A percentile compares a stretch with the other conserved stretches of the same genome.
phyloP scores from a whole-genome alignment of 2,113 vertebrate genomes.

The Reinhardtius hippoglossoides region DNA sequence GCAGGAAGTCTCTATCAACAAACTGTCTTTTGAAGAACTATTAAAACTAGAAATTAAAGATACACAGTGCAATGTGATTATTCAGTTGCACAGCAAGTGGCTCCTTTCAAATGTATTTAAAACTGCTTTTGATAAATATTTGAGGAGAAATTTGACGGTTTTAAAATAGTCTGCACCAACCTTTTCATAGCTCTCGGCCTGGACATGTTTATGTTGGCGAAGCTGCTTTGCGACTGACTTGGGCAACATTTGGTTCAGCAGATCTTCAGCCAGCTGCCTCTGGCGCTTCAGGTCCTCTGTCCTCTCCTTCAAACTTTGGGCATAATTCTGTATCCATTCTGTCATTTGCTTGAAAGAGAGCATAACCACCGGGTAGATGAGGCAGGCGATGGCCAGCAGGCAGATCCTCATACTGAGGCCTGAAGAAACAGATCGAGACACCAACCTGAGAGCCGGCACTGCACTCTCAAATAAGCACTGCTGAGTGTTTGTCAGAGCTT shows the following conservation, averaged over 20 bases:
- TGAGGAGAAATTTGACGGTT: not conserved
- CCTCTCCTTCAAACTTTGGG: slow-evolving; percentile 83
- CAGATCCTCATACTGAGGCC: slow-evolving; percentile 83
- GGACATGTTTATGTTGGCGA: slow-evolving; percentile 83
- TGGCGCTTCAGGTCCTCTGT: slow-evolving; percentile 86
- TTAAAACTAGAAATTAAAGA: no score
- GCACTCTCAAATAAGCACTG: slow-evolving; percentile 79
- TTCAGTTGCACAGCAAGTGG: no score
- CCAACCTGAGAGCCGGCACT: slow-evolving; percentile 70
- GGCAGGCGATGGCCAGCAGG: slow-evolving; percentile 81
- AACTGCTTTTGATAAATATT: not conserved
- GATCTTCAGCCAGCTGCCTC: slow-evolving; percentile 86
- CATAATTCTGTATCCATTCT: slow-evolving; percentile 88
- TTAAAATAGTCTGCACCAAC: slow-evolving; percentile 64
- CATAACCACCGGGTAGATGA: slow-evolving; percentile 88
- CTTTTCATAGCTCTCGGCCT: slow-evolving; percentile 92
- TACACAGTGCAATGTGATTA: no score
- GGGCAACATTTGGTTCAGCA: slow-evolving; percentile 92
- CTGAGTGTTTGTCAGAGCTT: slow-evolving; percentile 45
- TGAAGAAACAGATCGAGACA: slow-evolving; percentile 80
- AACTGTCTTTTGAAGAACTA: no score
- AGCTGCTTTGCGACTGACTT: slow-evolving; percentile 91
- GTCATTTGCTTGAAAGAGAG: slow-evolving; percentile 90
- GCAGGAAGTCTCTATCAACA: no score
- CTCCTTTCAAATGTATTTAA: not conserved